Evolutionary conservation across 2,888 invertebrate species (phyloP), one percentile per base, ranked within the genome.

Genomic region (Troides helena): DNA sequence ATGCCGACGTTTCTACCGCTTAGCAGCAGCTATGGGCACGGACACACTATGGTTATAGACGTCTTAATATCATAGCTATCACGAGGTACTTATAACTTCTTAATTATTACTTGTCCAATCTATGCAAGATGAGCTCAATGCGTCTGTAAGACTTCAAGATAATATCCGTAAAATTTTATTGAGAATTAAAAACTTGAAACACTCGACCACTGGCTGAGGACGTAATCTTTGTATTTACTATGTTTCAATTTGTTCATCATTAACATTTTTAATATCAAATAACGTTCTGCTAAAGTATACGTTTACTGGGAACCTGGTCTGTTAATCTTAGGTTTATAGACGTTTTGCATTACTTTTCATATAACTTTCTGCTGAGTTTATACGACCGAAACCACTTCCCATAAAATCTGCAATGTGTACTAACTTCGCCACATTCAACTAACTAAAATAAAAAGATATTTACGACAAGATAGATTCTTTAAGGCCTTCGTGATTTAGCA

Each of bases 371-470:
- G 56, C 61, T 57, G 57, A 7, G 53, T 61, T 53, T 67, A 67
- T 62, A 67, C 62, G 67, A 62, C 56, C 50, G 56, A 8, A 61
- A 61, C 25, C 30, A 61, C 61, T 61, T 53, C 39, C 25, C 67
- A 67, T 67, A 67, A 62, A 67, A 62, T 62, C 43, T 67, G 53
- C 61, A 67, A 66, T 66, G 23, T 53, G 53, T 30, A 63, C 39
- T 18, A 43, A 57, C 62, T 62, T 66, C 17, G 43, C 61, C 23
- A 56, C 62, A 57, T 62, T 67, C 62, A 62, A 39, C 43, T 57
- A 30, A 56, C 39, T 57, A 62, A 57, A 62, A 67, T 61, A 67
- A 67, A 67, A 67, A 67, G 61, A 25, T 62, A 67, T 67, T 67
- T 67, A 67, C 53, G 62, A 21, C 36, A 10, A 25, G 53, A n/a